A percentile compares a stretch with the other conserved stretches of the same genome.
Evolutionary conservation across 2,888 invertebrate species (phyloP).

Genomic region (Seira sanloemensis): DNA sequence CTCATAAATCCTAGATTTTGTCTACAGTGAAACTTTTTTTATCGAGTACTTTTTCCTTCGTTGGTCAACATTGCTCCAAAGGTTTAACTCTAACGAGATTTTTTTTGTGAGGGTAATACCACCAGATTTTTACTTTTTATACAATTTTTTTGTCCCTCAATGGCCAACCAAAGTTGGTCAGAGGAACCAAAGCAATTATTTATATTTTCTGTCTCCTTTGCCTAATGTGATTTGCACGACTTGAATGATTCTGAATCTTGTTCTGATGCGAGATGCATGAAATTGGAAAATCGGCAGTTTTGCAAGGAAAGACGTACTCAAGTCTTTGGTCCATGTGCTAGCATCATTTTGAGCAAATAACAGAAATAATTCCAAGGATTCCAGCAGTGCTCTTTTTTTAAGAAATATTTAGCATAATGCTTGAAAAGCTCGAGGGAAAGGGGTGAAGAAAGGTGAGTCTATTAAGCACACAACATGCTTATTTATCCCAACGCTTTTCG

Average conservation of each 20-base stretch:
- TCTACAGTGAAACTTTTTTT: constrained; percentile 23
- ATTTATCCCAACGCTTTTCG: not conserved
- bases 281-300: no score
- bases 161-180: not conserved
- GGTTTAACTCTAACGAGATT: not conserved
- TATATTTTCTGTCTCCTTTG: constrained; percentile 19
- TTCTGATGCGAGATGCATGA: no score
- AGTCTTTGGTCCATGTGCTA: no score
- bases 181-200: constrained; percentile 34
- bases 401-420: no score
- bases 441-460: constrained; percentile 17
- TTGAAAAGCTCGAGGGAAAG: no score
- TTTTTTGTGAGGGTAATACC: not conserved
- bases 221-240: constrained; percentile 50
- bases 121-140: not conserved
- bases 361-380: no score
- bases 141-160: not conserved
- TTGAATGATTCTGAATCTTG: not conserved
- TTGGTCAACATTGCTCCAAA: not conserved
- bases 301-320: no score
- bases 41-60: constrained; percentile 24
- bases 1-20: constrained; percentile 64
- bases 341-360: no score
- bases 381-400: no score
- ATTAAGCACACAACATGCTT: constrained; percentile 36